A percentile compares a stretch with the other conserved stretches of the same genome.
Conservation (phyloP, 2,888 invertebrate genomes). For the Drosophila subsilvestris region DNA sequence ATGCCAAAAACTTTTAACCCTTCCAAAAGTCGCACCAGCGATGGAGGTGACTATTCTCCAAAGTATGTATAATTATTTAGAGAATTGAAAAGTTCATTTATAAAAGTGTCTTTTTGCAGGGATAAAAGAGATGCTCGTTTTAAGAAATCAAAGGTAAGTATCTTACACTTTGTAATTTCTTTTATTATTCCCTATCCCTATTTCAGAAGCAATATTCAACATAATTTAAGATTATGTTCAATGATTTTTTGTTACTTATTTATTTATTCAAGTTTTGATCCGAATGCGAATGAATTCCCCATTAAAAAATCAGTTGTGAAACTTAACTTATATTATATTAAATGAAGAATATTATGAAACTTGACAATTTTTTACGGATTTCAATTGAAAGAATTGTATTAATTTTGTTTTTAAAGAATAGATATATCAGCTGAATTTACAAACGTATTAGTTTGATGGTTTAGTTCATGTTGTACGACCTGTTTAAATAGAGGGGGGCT, state of each 20-base stretch:
- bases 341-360: too few species aligned
- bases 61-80: conserved; percentile 33
- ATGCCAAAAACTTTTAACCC: conserved; percentile 57
- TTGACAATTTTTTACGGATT: too few species aligned
- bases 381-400: too few species aligned
- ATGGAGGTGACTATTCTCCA: conserved; percentile 41
- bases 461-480: too few species aligned
- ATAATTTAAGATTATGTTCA: neutral
- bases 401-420: too few species aligned
- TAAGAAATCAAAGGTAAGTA: neutral
- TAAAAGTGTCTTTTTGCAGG: neutral
- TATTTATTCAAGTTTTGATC: neutral
- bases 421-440: too few species aligned
- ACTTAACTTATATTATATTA: neutral
- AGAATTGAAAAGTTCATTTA: neutral
- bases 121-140: neutral
- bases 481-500: too few species aligned
- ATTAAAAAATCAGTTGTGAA: neutral
- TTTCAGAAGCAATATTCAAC: neutral
- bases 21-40: conserved; percentile 42
- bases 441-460: too few species aligned
- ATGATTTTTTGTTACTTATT: neutral
- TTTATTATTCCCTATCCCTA: too few species aligned
- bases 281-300: neutral
- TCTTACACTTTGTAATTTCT: neutral